These are phyloP conservation scores for Ceyx erithaca DNA, from an alignment of 2,797 vertebrate species.

Conservation along the genomic window DNA sequence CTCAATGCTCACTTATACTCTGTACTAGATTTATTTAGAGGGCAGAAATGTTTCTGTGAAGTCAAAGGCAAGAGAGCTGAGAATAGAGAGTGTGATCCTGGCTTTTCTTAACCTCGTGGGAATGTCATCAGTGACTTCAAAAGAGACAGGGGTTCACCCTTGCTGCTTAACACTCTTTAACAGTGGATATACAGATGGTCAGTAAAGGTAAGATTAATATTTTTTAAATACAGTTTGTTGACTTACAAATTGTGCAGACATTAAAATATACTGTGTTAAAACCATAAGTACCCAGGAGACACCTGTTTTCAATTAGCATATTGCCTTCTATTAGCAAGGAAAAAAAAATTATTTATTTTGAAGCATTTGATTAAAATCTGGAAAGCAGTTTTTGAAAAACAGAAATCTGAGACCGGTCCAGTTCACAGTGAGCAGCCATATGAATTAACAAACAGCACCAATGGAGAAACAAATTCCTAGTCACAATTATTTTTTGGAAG, in stretches of 20 bases:
- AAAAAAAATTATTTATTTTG: background rate
- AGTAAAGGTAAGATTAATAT: background rate
- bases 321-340: background rate
- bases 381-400: background rate
- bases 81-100: background rate
- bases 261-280: background rate
- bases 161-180: background rate
- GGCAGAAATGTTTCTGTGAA: background rate
- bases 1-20: background rate
- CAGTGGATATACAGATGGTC: background rate
- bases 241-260: background rate
- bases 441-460: conserved; percentile 47
- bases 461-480: conserved; percentile 45
- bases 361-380: background rate
- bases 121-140: background rate
- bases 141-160: background rate
- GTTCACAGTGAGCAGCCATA: conserved; percentile 30
- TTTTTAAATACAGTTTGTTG: background rate
- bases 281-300: background rate
- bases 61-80: background rate
- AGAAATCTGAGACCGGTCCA: conserved; percentile 23
- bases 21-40: background rate
- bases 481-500: conserved; percentile 52
- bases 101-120: background rate
- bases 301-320: background rate